Evolutionary conservation across 2,888 invertebrate genomes (phyloP).

Genomic region (Ypsolopha sequella): DNA sequence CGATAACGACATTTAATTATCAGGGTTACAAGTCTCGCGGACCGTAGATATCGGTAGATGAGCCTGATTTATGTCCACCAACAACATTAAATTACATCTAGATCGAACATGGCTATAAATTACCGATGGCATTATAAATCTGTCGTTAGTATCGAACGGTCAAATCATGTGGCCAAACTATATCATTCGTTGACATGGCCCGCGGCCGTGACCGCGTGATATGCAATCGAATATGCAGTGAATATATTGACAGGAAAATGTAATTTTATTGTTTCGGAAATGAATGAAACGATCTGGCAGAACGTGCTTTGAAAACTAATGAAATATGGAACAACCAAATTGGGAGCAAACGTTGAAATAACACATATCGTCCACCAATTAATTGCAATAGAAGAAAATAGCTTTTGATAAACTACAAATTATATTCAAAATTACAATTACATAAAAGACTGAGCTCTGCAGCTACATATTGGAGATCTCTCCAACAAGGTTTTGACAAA

Average conservation of each 20-base stretch:
- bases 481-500: too few species aligned
- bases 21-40: constrained; percentile 39
- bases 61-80: constrained; percentile 60
- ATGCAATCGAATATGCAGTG: background rate
- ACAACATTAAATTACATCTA: constrained; percentile 69
- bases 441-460: background rate
- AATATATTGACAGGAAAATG: background rate
- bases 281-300: too few species aligned
- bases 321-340: background rate
- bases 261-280: background rate
- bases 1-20: constrained; percentile 21
- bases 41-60: constrained; percentile 53
- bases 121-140: constrained; percentile 63
- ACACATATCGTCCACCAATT: background rate
- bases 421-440: background rate
- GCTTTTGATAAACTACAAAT: background rate
- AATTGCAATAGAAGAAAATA: background rate
- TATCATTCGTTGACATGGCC: constrained; percentile 41
- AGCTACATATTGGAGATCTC: background rate
- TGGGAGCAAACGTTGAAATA: background rate
- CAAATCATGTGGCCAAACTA: constrained; percentile 56
- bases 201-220: constrained; percentile 5
- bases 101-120: constrained; percentile 67
- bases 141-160: constrained; percentile 46
- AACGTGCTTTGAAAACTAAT: too few species aligned